Evolutionary conservation across 2,797 vertebrate genomes (phyloP).

Genomic region (Gallinago stenura): DNA sequence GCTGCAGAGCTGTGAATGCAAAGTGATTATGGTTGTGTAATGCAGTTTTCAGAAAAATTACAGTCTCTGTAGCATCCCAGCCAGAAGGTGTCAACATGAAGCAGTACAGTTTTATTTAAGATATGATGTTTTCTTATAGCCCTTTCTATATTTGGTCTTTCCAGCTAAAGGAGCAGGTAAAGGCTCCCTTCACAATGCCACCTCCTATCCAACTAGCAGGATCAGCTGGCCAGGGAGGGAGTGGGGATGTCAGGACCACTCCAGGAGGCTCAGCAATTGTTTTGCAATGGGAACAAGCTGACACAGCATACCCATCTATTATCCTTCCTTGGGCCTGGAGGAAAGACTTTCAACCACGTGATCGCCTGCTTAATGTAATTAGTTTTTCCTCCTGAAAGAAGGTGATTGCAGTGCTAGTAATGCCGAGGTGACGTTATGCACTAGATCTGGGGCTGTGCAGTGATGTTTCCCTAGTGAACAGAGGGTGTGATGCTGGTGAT

Average conservation of each 20-base stretch:
- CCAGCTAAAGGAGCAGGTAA: neutral
- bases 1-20: neutral
- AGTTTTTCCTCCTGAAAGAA: neutral
- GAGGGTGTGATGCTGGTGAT: neutral
- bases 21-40: neutral
- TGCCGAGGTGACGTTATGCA: neutral
- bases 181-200: neutral
- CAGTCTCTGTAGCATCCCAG: neutral
- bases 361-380: neutral
- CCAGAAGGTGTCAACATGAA: neutral
- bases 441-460: neutral
- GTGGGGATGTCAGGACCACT: neutral
- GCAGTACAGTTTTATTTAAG: neutral
- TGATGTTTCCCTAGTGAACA: neutral
- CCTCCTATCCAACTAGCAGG: rapidly evolving
- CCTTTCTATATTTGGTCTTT: neutral
- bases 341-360: neutral
- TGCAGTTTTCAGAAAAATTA: neutral
- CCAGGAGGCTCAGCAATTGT: rapidly evolving
- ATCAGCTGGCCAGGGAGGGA: neutral
- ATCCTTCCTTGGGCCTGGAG: neutral
- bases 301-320: neutral
- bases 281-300: neutral
- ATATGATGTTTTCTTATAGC: neutral
- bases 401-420: neutral